Conservation (phyloP, 30 jellyfish, hydroid and myxozoan species). For the Mastigias papua region DNA sequence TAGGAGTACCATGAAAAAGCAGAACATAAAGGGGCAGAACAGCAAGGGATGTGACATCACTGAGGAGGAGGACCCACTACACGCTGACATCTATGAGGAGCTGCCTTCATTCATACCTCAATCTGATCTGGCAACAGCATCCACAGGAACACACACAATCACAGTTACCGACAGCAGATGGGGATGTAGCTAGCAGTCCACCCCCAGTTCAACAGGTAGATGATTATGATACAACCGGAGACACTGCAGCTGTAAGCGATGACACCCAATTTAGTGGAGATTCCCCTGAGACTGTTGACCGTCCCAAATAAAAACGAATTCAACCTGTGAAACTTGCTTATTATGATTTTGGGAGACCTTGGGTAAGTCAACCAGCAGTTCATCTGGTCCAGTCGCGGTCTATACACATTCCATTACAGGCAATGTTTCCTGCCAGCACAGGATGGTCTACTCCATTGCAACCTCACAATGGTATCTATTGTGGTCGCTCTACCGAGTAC, state of each 20-base stretch:
- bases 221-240: background rate
- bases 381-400: background rate
- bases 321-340: background rate
- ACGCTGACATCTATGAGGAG: background rate
- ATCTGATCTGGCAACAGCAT: background rate
- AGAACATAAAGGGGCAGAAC: background rate
- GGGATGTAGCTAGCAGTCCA: background rate
- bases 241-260: background rate
- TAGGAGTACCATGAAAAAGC: no score
- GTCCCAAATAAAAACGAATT: background rate
- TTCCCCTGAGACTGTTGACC: background rate
- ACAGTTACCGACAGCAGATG: background rate
- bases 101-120: background rate
- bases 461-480: background rate
- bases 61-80: background rate
- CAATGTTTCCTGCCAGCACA: background rate
- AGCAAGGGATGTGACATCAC: background rate
- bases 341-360: background rate
- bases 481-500: background rate
- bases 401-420: background rate
- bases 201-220: background rate
- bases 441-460: background rate
- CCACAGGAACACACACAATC: background rate
- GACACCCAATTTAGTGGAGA: background rate
- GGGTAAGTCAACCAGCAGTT: background rate